These are phyloP conservation scores for Ophiodon elongatus DNA, from an alignment of 2,113 vertebrate genomes.

Conservation along the genomic window DNA sequence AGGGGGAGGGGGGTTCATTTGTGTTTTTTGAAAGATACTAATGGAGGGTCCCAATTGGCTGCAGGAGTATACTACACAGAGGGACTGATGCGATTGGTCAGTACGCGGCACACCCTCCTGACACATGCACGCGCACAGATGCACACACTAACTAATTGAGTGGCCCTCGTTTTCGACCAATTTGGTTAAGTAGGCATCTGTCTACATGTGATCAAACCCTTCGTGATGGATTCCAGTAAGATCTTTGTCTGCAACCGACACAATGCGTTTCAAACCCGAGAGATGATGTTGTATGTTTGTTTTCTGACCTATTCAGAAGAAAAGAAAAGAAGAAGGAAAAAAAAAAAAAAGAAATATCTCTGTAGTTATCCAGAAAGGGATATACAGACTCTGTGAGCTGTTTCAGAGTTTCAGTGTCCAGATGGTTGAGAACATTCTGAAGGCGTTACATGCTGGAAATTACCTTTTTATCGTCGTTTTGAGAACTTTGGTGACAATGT, in stretches of 20 bases:
- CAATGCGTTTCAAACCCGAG: neutral
- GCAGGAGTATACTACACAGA: conserved; percentile 13
- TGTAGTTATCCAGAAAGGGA: neutral
- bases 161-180: neutral
- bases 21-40: conserved; percentile 27
- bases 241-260: too few relatives aligned
- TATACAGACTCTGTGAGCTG: neutral
- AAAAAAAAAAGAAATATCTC: neutral
- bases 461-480: too few relatives aligned
- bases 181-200: neutral
- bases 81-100: conserved; percentile 35
- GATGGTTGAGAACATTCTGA: neutral
- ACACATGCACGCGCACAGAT: neutral
- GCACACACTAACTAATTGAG: neutral
- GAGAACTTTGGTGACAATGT: neutral
- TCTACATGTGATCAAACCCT: neutral
- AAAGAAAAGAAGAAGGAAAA: too few relatives aligned
- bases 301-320: neutral
- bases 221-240: neutral
- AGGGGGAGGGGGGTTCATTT: neutral
- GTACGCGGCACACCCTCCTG: conserved; percentile 18
- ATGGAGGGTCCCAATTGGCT: conserved; percentile 33
- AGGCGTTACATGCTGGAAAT: neutral
- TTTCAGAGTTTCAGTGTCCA: neutral
- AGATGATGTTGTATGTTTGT: neutral